Percentiles rank a stretch among this genome's conserved stretches.
phyloP scores from a whole-genome alignment of 1,140 invertebrate species.

The Dreissena rostriformis region DNA sequence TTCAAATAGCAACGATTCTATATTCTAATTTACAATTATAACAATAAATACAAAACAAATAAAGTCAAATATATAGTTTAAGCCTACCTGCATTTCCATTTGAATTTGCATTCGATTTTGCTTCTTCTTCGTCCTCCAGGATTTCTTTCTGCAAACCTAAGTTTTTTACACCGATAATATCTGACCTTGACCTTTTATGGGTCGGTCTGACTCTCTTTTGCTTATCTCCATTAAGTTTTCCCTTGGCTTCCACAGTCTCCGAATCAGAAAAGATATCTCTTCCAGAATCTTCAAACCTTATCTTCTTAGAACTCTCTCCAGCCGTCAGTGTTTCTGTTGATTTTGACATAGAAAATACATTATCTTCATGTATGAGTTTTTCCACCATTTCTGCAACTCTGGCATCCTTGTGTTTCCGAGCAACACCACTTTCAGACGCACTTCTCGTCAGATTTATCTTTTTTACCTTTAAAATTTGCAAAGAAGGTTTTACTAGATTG shows the following conservation, averaged over 20 bases:
- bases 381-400: constrained; percentile 37
- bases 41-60: too few species aligned
- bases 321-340: constrained; percentile 29
- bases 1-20: too few species aligned
- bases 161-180: constrained; percentile 58
- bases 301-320: neutral
- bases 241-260: constrained; percentile 50
- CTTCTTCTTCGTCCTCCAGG: neutral
- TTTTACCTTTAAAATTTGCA: neutral
- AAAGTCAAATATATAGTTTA: too few species aligned
- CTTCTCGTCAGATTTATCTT: constrained; percentile 32
- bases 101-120: neutral
- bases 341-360: constrained; percentile 36
- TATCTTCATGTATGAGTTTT: constrained; percentile 45
- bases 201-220: constrained; percentile 34
- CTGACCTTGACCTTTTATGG: constrained; percentile 72
- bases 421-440: constrained; percentile 35
- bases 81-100: constrained; percentile 34
- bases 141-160: neutral
- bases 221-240: constrained; percentile 17
- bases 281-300: neutral
- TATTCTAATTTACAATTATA: too few species aligned
- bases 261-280: constrained; percentile 66
- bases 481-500: neutral
- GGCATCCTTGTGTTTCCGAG: constrained; percentile 4